Percentiles rank a stretch among this genome's conserved stretches.
Conservation (phyloP, 2,888 invertebrate genomes). For the Orthonevra nobilis region DNA sequence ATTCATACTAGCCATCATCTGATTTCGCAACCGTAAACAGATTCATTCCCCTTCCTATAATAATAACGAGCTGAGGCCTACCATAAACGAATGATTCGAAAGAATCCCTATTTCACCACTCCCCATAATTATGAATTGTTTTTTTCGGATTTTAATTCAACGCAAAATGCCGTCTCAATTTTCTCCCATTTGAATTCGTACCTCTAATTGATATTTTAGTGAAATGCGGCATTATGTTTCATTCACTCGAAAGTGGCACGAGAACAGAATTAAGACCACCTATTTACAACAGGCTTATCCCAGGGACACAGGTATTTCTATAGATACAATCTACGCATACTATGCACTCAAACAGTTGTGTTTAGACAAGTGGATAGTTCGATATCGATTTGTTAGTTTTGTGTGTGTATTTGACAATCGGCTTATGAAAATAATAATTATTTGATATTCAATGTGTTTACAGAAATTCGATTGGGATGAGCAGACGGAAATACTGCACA, state of each 20-base stretch:
- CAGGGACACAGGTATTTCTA: background rate
- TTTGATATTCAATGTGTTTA: conserved; percentile 15
- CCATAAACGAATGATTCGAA: no score
- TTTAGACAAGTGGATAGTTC: conserved; percentile 1
- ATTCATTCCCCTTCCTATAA: no score
- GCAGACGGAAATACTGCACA: conserved; percentile 74
- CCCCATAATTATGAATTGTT: background rate
- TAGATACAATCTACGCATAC: no score
- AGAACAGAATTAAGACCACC: no score
- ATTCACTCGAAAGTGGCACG: conserved; percentile 10
- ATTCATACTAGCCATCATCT: no score
- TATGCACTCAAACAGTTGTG: conserved; percentile 2
- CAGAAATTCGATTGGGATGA: conserved; percentile 74
- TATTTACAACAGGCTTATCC: conserved; percentile 5
- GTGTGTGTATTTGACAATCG: conserved; percentile 26
- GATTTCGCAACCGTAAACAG: no score
- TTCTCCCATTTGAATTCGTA: background rate
- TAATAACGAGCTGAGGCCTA: no score
- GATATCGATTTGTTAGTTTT: no score
- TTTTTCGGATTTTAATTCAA: conserved; percentile 22
- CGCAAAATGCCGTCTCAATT: conserved; percentile 4
- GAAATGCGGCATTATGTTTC: conserved; percentile 6
- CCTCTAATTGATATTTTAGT: conserved; percentile 19
- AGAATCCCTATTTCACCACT: conserved; percentile 1
- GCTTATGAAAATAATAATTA: conserved; percentile 8